Conservation (phyloP, 1,140 invertebrate genomes). For the Philopotamus ludificatus region DNA sequence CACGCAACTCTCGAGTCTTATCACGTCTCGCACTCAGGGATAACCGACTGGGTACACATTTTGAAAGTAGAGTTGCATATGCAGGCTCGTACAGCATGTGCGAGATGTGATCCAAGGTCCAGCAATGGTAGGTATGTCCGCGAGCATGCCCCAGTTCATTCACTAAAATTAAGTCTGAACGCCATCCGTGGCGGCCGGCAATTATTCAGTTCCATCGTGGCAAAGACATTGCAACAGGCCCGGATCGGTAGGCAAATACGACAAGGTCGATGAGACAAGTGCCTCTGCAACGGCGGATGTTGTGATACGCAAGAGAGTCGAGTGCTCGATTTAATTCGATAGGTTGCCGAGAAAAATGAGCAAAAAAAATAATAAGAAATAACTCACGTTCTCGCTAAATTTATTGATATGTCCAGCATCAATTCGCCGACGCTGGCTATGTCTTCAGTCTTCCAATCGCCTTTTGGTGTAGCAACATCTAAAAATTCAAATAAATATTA, state of each 20-base stretch:
- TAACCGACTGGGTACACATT: not conserved
- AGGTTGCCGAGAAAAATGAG: too few species aligned
- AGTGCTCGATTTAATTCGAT: too few species aligned
- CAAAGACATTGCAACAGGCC: not conserved
- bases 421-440: slow-evolving; percentile 82
- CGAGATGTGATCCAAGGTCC: not conserved
- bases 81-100: too few species aligned
- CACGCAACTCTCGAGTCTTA: not conserved
- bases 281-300: not conserved
- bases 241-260: not conserved
- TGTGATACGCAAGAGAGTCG: too few species aligned
- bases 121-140: not conserved
- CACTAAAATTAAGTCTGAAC: not conserved
- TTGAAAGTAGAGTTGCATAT: not conserved
- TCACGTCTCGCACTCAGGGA: not conserved
- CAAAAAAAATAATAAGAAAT: too few species aligned
- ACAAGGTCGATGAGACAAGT: not conserved
- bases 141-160: not conserved
- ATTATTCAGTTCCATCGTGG: not conserved
- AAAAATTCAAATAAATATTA: slow-evolving; percentile 43
- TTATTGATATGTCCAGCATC: slow-evolving; percentile 79
- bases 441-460: slow-evolving; percentile 76
- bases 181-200: not conserved
- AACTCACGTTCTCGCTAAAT: slow-evolving; percentile 81
- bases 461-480: slow-evolving; percentile 75